A percentile compares a stretch with the other conserved stretches of the same genome.
These are phyloP conservation scores for Drymodes brunneopygia DNA, from an alignment of 2,113 vertebrate species.

Conservation along the genomic window DNA sequence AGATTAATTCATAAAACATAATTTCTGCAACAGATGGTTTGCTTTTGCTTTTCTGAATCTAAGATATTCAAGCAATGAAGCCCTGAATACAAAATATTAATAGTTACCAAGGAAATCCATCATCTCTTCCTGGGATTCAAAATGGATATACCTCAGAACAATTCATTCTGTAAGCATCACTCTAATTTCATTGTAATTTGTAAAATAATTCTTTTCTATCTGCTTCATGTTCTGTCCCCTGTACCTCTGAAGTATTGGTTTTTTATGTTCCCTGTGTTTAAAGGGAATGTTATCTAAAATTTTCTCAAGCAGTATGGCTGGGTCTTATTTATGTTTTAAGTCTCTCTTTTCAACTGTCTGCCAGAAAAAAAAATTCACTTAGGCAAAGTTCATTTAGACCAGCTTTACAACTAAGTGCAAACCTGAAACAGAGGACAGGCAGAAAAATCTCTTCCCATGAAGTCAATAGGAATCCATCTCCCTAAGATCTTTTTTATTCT, in stretches of 20 bases:
- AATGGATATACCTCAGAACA: background rate
- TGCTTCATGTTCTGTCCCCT: background rate
- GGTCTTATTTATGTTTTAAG: constrained; percentile 1
- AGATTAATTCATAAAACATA: background rate
- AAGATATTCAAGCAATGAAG: background rate
- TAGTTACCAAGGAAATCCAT: background rate
- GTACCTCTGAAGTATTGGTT: background rate
- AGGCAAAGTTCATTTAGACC: constrained; percentile 69
- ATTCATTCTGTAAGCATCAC: background rate
- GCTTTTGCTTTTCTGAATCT: background rate
- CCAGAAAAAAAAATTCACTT: constrained; percentile 50
- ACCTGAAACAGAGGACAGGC: constrained; percentile 27
- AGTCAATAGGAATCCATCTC: constrained; percentile 73
- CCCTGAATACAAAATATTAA: background rate
- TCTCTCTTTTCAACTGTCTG: constrained; percentile 48
- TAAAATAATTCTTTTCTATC: background rate
- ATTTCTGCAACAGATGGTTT: background rate
- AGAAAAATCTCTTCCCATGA: constrained; percentile 62
- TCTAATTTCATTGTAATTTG: constrained; percentile 15
- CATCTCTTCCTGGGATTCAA: background rate
- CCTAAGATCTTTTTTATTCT: constrained; percentile 56
- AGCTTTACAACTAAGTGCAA: constrained; percentile 62
- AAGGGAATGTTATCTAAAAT: constrained; percentile 3
- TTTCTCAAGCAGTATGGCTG: background rate
- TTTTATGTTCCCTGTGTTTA: constrained; percentile 3